phyloP scores from a whole-genome alignment of 1,140 invertebrate genomes.

The Habropoda laboriosa region DNA sequence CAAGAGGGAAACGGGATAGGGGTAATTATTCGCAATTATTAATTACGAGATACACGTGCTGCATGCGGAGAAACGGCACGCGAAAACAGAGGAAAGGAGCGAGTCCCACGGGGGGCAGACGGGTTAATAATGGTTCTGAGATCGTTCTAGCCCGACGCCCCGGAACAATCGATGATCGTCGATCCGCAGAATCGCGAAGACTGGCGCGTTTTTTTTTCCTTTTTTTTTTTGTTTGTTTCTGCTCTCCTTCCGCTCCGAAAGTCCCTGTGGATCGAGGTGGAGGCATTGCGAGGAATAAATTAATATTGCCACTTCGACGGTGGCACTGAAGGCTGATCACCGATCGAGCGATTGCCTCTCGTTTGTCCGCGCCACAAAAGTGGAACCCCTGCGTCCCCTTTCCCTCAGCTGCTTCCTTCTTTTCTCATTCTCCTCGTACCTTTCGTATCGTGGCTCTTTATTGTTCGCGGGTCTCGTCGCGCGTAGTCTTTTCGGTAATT shows the following conservation, averaged over 20 bases:
- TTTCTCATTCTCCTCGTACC: neutral
- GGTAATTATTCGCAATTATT: constrained; percentile 64
- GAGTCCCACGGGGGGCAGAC: constrained; percentile 46
- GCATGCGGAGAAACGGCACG: constrained; percentile 5
- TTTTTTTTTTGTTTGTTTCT: neutral
- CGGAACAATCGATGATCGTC: constrained; percentile 71
- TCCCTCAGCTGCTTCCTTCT: neutral
- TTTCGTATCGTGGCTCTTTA: neutral
- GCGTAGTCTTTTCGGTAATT: neutral
- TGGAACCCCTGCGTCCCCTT: constrained; percentile 4
- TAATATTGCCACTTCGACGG: constrained; percentile 70
- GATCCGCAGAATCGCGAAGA: constrained; percentile 66
- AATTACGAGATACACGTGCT: constrained; percentile 42
- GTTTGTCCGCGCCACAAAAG: constrained; percentile 55
- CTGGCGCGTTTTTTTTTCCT: constrained; percentile 12
- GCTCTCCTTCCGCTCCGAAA: no score
- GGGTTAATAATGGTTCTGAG: constrained; percentile 65
- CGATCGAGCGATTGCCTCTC: constrained; percentile 64
- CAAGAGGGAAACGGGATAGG: constrained; percentile 42
- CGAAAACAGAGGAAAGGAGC: constrained; percentile 15
- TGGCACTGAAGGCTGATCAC: constrained; percentile 51
- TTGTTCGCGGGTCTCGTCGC: neutral
- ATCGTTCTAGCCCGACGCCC: constrained; percentile 73
- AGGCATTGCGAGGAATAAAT: constrained; percentile 64
- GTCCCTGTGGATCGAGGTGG: constrained; percentile 55